A percentile compares a stretch with the other conserved stretches of the same genome.
phyloP scores from a whole-genome alignment of 2,888 invertebrate species.

The Tridacna crocea region DNA sequence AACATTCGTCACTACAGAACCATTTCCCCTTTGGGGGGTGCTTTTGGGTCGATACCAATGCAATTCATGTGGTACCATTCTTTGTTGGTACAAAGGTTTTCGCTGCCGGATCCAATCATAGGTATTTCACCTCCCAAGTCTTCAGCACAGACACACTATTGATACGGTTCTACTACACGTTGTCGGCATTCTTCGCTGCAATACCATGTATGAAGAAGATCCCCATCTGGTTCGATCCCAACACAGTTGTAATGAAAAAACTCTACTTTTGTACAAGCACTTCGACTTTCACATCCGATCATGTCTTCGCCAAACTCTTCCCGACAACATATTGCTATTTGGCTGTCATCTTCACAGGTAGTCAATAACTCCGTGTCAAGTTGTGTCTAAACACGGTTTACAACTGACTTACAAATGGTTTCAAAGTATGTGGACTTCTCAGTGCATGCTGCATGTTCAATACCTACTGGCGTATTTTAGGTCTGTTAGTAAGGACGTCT shows the following conservation, averaged over 20 bases:
- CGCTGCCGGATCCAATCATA: slow-evolving; percentile 55
- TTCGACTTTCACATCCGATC: slow-evolving; percentile 32
- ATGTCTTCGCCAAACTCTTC: slow-evolving; percentile 32
- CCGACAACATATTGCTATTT: slow-evolving; percentile 31
- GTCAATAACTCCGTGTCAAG: slow-evolving; percentile 32
- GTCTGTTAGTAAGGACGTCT: slow-evolving; percentile 24
- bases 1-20: slow-evolving; percentile 49
- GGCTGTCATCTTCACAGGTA: neutral
- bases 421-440: slow-evolving; percentile 32
- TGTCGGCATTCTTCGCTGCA: no score
- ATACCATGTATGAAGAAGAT: no score
- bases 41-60: slow-evolving; percentile 37
- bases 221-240: no score
- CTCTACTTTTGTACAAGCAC: slow-evolving; percentile 33
- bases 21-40: slow-evolving; percentile 48
- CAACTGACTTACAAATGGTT: slow-evolving; percentile 16
- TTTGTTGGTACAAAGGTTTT: slow-evolving; percentile 34
- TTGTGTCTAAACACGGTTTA: slow-evolving; percentile 26
- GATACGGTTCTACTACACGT: slow-evolving; percentile 6
- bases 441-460: slow-evolving; percentile 24
- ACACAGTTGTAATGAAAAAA: slow-evolving; percentile 8
- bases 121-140: slow-evolving; percentile 46
- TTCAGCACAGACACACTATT: slow-evolving; percentile 48
- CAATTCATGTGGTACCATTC: slow-evolving; percentile 58
- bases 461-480: slow-evolving; percentile 24